phyloP scores from a whole-genome alignment of 2,888 invertebrate species.

The Camponotus fellah region DNA sequence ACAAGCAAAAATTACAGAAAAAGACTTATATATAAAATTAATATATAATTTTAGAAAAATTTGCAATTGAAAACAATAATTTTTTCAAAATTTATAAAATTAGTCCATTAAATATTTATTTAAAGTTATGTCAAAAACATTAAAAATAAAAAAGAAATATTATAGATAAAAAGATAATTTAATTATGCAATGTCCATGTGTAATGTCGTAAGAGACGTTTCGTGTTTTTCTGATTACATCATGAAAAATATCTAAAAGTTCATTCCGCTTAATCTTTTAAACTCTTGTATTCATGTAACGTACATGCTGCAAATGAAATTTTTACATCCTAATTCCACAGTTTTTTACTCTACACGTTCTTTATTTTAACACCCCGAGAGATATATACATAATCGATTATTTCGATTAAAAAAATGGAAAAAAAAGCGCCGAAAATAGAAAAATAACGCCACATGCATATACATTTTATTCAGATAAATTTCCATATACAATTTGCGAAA shows the following conservation, averaged over 20 bases:
- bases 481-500: slow-evolving; percentile 1
- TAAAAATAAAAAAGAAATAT: not conserved
- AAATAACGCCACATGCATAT: not conserved
- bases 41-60: too few relatives aligned
- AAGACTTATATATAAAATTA: too few relatives aligned
- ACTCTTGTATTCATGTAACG: not conserved
- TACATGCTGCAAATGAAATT: not conserved
- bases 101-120: too few relatives aligned
- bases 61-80: too few relatives aligned
- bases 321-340: not conserved
- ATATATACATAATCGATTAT: not conserved
- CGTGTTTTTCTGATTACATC: not conserved
- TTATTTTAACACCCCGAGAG: slow-evolving; percentile 1
- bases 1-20: too few relatives aligned
- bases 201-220: not conserved
- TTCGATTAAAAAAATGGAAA: not conserved
- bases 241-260: not conserved
- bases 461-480: slow-evolving; percentile 23
- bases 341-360: slow-evolving; percentile 7
- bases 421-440: not conserved
- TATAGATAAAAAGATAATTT: not conserved
- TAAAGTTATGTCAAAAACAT: not conserved
- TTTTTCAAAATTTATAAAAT: too few relatives aligned
- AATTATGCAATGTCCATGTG: not conserved
- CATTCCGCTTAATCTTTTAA: not conserved